Evolutionary conservation across 2,888 invertebrate genomes (phyloP), one percentile per base, ranked within the genome.

Genomic region (Folsomia manolachei): DNA sequence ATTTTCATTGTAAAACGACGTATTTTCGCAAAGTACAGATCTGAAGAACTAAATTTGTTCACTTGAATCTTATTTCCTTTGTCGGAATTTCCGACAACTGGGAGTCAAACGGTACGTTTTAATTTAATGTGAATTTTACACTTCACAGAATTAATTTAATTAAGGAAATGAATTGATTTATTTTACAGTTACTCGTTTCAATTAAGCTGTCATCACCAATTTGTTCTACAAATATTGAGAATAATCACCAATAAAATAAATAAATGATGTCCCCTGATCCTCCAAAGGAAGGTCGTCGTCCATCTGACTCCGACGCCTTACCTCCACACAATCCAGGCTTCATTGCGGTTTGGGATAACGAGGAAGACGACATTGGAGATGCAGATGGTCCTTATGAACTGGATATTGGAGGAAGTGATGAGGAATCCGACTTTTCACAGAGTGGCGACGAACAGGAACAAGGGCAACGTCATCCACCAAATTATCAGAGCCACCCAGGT

Each of bases 191-290:
- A n/a, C n/a, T n/a, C n/a, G n/a, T n/a, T n/a, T n/a, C n/a, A n/a
- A n/a, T n/a, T n/a, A n/a, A n/a, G n/a, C n/a, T n/a, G n/a, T n/a
- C n/a, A n/a, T n/a, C n/a, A n/a, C n/a, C n/a, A n/a, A n/a, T n/a
- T n/a, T n/a, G n/a, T n/a, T n/a, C n/a, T n/a, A n/a, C n/a, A n/a
- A n/a, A n/a, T n/a, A n/a, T n/a, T n/a, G n/a, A n/a, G 56, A 7
- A 56, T 19, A 19, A 14, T 18, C 56, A 56, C 56, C 21, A n/a
- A 21, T n/a, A 19, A 19, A 56, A 56, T 56, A 56, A 56, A 56
- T 56, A 14, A 62, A 73, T 52, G 63, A 79, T 79, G 79, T 75
- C 79, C 18, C 79, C 79, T 21, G 79, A 79, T 56, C 79, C 79
- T 21, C 79, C 77, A 2, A 69, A 76, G 51, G 72, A 70, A 52